Base-by-base conservation (phyloP, 2,888 invertebrate genomes). In the Nesidiocoris tenuis region DNA sequence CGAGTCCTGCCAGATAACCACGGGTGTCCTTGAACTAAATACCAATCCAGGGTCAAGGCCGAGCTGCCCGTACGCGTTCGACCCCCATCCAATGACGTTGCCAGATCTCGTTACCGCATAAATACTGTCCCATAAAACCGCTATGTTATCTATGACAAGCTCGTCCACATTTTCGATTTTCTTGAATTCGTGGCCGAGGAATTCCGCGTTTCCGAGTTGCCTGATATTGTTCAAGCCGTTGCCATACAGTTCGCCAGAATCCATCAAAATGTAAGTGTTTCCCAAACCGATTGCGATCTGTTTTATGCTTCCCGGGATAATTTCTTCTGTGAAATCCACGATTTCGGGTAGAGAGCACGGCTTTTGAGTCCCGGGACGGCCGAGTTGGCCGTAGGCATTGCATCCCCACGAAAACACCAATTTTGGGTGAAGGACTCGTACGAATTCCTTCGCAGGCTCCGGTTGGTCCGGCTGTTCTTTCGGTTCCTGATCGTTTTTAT, bases 71-170 rank as follows among this genome's bases (percentile, higher is more conserved):
- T 89, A 90, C 77, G 86, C 86, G 83, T 94, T 94, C 22, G 92
- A 91, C 2, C 95, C 95, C 94, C 94, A 95, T 1, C 91, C 90
- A 84, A 90, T 90, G 0, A 94, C 83, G 74, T 88, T 86, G 64
- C 90, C 88, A 78, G 88, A 87, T 81, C 88, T 86, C 22, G 91
- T 89, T 17, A 93, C 86, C 57, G 90, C 93, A 80, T 91, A 90
- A 76, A 91, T 91, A 79, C 90, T 90, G 82, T 93, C 92, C 93
- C 93, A 93, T n/a, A 93, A 93, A 80, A 91, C 90, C 55, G 89
- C 87, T 76, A 93, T 85, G 79, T 88, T 87, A 70, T 86, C 86
- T 78, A 92, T 87, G 76, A 82, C 82, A 80, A 86, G 82, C 83
- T 85, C 82, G 84, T 80, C 70, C 0, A 82, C 75, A 25, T 75